A percentile compares a stretch with the other conserved stretches of the same genome.
These are phyloP conservation scores for Alauda arvensis DNA, from an alignment of 2,797 vertebrate species.

Conservation along the genomic window DNA sequence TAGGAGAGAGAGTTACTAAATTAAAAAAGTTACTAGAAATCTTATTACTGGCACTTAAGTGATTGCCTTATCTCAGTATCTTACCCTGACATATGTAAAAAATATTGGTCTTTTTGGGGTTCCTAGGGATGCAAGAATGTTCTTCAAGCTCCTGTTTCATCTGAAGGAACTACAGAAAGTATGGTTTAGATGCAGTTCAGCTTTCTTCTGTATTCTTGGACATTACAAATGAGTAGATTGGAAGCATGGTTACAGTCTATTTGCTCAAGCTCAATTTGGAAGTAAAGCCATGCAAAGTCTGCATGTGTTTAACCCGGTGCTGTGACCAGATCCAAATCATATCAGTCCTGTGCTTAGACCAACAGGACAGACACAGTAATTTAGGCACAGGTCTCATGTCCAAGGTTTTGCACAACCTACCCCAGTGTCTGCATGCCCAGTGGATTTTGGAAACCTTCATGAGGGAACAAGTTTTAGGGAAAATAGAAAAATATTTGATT, in stretches of 20 bases:
- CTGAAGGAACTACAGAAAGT: background rate
- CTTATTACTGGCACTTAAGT: background rate
- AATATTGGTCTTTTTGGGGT: background rate
- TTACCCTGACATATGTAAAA: background rate
- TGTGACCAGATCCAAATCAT: background rate
- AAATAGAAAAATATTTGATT: background rate
- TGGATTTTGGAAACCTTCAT: background rate
- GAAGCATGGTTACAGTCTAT: background rate
- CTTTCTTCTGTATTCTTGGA: background rate
- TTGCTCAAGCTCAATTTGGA: background rate
- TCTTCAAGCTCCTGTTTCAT: background rate
- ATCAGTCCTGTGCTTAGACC: background rate
- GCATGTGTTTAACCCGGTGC: background rate
- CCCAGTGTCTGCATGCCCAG: background rate
- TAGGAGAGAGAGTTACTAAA: background rate
- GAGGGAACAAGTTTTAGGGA: background rate
- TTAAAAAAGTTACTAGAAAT: background rate
- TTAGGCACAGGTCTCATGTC: accelerated
- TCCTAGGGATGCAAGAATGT: background rate
- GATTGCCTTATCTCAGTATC: background rate
- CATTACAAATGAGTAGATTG: background rate
- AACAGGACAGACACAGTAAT: background rate
- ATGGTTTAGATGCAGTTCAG: background rate
- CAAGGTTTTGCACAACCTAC: background rate
- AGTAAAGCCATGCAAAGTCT: background rate